phyloP scores from a whole-genome alignment of 1,140 invertebrate species.

The Scaptomyza graminum region DNA sequence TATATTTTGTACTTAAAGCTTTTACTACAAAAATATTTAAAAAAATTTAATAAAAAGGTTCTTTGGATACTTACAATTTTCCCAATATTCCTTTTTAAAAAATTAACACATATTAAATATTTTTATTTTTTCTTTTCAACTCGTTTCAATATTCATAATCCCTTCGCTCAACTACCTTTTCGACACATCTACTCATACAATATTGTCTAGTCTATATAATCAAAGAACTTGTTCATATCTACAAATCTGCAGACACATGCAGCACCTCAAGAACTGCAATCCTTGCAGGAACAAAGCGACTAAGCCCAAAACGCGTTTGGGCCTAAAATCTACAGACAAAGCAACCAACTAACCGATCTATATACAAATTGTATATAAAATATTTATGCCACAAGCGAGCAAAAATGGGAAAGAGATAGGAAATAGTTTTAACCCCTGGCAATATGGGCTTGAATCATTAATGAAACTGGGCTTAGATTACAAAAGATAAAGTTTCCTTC shows the following conservation, averaged over 20 bases:
- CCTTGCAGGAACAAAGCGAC: conserved; percentile 21
- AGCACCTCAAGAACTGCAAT: conserved; percentile 18
- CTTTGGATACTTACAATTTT: no score
- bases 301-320: conserved; percentile 29
- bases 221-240: not conserved
- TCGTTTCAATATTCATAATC: not conserved
- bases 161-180: not conserved
- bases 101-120: not conserved
- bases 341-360: conserved; percentile 47
- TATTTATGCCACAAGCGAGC: conserved; percentile 63
- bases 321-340: conserved; percentile 57
- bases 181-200: not conserved
- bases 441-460: conserved; percentile 79
- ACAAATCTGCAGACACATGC: not conserved
- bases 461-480: conserved; percentile 60
- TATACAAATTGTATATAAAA: conserved; percentile 68
- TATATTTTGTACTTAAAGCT: no score
- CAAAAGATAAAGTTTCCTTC: conserved; percentile 24
- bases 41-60: no score
- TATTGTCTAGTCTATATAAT: not conserved
- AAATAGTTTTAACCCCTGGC: conserved; percentile 1
- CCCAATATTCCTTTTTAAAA: not conserved
- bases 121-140: not conserved
- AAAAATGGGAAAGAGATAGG: conserved; percentile 20
- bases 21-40: no score